phyloP scores from a whole-genome alignment of 2,113 vertebrate species.

The Mastomys natalensis region DNA sequence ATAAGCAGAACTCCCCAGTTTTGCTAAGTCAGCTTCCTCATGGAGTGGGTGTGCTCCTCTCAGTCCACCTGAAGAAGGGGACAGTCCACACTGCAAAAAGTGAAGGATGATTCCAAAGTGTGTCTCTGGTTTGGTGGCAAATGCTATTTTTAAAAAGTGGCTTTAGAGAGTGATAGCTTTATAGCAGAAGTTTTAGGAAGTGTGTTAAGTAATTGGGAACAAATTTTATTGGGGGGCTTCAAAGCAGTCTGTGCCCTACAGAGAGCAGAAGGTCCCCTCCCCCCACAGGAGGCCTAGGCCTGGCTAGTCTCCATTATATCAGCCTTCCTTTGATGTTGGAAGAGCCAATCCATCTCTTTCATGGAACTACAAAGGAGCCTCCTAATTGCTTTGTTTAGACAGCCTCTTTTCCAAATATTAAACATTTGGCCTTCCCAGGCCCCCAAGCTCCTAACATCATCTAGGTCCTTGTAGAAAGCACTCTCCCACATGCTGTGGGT shows the following conservation, averaged over 20 bases:
- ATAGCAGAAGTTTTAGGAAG: neutral
- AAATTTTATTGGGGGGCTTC: slow-evolving; percentile 7
- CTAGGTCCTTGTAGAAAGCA: slow-evolving; percentile 77
- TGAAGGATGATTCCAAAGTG: neutral
- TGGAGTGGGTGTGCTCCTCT: no score
- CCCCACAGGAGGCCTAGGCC: neutral
- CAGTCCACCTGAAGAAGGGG: neutral
- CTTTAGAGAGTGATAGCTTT: neutral
- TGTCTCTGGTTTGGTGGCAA: neutral
- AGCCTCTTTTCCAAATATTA: slow-evolving; percentile 83
- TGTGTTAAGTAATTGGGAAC: neutral
- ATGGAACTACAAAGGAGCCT: slow-evolving; percentile 84
- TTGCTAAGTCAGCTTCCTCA: neutral
- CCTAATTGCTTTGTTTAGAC: slow-evolving; percentile 85
- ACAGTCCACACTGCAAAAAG: neutral
- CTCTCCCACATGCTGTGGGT: slow-evolving; percentile 57
- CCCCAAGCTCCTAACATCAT: slow-evolving; percentile 72
- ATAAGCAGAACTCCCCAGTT: neutral
- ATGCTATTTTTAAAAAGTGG: neutral
- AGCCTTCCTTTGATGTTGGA: slow-evolving; percentile 82
- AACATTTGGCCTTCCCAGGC: slow-evolving; percentile 84
- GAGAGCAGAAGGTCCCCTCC: neutral
- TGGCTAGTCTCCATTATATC: slow-evolving; percentile 71
- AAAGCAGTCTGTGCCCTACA: slow-evolving; percentile 49
- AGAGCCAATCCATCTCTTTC: slow-evolving; percentile 80